Percentiles rank a stretch among this genome's conserved stretches.
Conservation (phyloP, 2,888 invertebrate genomes). For the Cantharis flavilabris region DNA sequence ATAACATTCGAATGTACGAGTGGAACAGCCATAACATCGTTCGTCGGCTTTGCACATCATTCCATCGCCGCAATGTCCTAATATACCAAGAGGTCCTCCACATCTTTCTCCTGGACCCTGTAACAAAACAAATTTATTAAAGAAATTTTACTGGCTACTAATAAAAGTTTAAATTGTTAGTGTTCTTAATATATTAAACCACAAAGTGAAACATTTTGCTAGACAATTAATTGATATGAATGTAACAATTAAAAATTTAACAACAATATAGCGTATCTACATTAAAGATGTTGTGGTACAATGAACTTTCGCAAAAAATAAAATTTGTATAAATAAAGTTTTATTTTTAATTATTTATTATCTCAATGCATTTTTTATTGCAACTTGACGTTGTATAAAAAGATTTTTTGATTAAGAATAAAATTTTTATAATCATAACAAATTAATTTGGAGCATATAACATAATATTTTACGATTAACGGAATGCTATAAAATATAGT, state of each 20-base stretch:
- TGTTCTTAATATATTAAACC: too few species aligned
- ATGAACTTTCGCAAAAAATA: background rate
- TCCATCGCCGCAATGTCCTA: constrained; percentile 50
- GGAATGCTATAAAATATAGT: too few species aligned
- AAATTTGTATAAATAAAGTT: background rate
- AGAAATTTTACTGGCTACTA: background rate
- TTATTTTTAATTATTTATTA: background rate
- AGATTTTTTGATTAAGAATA: background rate
- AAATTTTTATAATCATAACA: background rate
- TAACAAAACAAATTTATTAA: constrained; percentile 7
- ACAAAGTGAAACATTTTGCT: background rate
- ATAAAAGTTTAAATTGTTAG: background rate
- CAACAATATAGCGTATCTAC: background rate
- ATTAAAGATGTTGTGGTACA: background rate
- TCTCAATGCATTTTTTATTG: background rate
- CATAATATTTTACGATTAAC: too few species aligned
- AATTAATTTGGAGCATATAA: background rate
- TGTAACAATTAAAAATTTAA: background rate
- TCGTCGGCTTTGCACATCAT: constrained; percentile 50
- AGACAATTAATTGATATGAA: background rate
- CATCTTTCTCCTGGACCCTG: constrained; percentile 52
- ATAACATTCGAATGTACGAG: constrained; percentile 45
- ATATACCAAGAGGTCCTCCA: constrained; percentile 44
- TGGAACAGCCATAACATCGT: constrained; percentile 52
- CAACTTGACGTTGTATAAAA: background rate